phyloP scores from a whole-genome alignment of 2,113 vertebrate species.

The Lasiurus cinereus region DNA sequence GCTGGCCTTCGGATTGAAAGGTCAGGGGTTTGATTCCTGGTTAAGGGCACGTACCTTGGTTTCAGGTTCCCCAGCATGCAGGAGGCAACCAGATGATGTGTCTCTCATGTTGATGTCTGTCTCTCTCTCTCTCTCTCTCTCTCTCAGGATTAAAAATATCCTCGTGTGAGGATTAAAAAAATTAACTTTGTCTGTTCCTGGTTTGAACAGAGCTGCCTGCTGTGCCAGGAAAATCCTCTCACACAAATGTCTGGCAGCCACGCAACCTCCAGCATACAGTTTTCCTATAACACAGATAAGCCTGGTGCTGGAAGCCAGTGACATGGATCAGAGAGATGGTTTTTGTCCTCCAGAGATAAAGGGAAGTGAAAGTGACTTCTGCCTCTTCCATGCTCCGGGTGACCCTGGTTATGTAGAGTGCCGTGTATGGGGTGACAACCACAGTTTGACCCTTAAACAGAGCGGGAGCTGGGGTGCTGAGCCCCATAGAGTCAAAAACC shows the following conservation, averaged over 20 bases:
- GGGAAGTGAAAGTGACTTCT: not conserved
- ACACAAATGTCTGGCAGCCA: not conserved
- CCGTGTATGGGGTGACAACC: not conserved
- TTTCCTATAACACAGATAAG: not conserved
- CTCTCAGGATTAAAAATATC: too few species aligned
- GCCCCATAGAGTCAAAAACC: not conserved
- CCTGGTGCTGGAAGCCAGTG: not conserved
- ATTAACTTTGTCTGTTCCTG: not conserved
- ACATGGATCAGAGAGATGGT: not conserved
- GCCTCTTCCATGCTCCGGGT: not conserved
- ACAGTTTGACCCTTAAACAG: not conserved
- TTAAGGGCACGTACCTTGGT: too few species aligned
- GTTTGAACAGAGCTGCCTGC: not conserved
- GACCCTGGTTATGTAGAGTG: not conserved
- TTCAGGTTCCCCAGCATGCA: too few species aligned
- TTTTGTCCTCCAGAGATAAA: not conserved
- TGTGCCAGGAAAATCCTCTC: not conserved
- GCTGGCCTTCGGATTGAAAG: too few species aligned
- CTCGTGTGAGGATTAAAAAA: too few species aligned
- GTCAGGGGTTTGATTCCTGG: too few species aligned
- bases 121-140: too few species aligned
- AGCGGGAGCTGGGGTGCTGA: too few species aligned
- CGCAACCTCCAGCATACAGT: not conserved
- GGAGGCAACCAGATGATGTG: too few species aligned
- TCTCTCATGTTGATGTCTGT: too few species aligned